These are phyloP conservation scores for Drosophila kepulauana DNA, from an alignment of 1,140 invertebrate species.

Conservation along the genomic window DNA sequence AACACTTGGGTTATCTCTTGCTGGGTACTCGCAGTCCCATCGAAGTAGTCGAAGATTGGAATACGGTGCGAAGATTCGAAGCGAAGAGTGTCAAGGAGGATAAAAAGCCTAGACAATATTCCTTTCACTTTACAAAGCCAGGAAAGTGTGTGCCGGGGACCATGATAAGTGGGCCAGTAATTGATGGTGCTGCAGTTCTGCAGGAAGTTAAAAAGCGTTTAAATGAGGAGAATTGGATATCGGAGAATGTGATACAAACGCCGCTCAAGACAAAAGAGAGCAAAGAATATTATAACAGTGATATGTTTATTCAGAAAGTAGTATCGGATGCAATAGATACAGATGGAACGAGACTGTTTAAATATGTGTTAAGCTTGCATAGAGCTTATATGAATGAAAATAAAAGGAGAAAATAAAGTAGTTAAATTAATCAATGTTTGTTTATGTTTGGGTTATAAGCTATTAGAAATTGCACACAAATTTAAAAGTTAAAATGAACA, in stretches of 20 bases:
- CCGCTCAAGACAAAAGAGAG: not conserved
- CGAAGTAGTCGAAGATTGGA: not conserved
- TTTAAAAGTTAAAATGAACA: too few relatives aligned
- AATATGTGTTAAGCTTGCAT: not conserved
- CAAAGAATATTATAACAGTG: not conserved
- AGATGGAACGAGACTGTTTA: not conserved
- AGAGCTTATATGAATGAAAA: not conserved
- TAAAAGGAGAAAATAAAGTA: not conserved
- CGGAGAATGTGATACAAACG: conserved; percentile 12
- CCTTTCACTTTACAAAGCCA: conserved; percentile 6
- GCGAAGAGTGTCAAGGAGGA: not conserved
- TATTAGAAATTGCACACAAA: too few relatives aligned
- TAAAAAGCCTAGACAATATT: not conserved
- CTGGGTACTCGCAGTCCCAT: not conserved
- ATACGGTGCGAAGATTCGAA: not conserved
- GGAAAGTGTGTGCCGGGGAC: not conserved
- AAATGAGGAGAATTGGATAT: conserved; percentile 23
- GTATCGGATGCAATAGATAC: not conserved
- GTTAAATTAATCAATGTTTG: not conserved
- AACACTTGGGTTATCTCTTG: not conserved
- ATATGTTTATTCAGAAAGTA: not conserved
- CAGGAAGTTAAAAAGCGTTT: conserved; percentile 1
- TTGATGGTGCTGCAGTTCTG: not conserved
- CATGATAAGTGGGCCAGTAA: not conserved
- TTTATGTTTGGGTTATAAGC: not conserved